Evolutionary conservation across 1,140 invertebrate genomes (phyloP), one percentile per base, ranked within the genome.

Genomic region (Neoseiulus cucumeris): DNA sequence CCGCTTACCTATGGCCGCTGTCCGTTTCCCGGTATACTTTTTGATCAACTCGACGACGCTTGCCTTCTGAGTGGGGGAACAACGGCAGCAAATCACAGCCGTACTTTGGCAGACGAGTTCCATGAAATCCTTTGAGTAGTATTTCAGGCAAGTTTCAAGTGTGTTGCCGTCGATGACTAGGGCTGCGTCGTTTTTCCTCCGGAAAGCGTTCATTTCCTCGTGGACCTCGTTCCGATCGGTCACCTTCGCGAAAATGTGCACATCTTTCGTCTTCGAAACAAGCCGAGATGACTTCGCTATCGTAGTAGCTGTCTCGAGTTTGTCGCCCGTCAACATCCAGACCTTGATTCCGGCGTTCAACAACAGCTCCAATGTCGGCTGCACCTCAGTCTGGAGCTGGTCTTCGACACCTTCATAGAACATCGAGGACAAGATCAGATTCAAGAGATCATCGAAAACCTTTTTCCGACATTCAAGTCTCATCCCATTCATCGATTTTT

Each of bases 261-360:
- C 78, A 68, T 81, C 81, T 70, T 86, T 84, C 41, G 82, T 84
- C 28, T 85, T 83, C 0, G 89, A 87, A 44, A 96, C 90, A 18
- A 84, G 74, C 17, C 80, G 79, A 18, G 92, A 92, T 70, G 91
- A 95, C 75, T 97, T 96, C 1, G 95, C 94, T 73, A 99, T 98
- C 74, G 93, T 98, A 29, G 89, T 90, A 14, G 95, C 96, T 0
- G 96, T 99, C 79, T 99, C 96, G 64, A 98, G 74, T 77, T 99
- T 99, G 75, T 99, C 96, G 44, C 96, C 96, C 0, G 96, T 99
- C 67, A 99, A 78, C 96, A 99, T 99, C 96, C 96, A 99, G 45
- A 86, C 85, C 80, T 92, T 96, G 64, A 98, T 91, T 41, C 94
- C 94, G 67, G 95, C 95, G 77, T 94, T 94, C 70, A 89, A 81